These are phyloP conservation scores for Caenorhabditis remanei DNA, from an alignment of 1,140 invertebrate genomes.

Conservation along the genomic window DNA sequence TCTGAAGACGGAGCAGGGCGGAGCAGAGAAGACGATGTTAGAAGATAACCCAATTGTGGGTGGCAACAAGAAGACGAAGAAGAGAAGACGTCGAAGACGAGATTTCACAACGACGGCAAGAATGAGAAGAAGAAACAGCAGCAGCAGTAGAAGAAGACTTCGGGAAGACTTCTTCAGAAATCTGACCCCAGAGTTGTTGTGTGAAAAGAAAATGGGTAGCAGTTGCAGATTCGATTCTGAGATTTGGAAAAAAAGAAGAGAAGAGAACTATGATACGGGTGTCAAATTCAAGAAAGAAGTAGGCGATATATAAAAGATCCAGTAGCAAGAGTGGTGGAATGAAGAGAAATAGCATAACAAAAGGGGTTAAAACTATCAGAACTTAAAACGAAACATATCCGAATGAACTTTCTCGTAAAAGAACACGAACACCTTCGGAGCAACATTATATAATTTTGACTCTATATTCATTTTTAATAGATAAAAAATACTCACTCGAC, in stretches of 20 bases:
- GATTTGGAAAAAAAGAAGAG: not conserved
- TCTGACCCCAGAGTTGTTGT: constrained; percentile 13
- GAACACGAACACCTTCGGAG: too few species aligned
- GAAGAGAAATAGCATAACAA: too few species aligned
- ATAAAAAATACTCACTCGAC: constrained; percentile 84
- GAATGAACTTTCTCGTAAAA: too few species aligned
- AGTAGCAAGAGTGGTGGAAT: too few species aligned
- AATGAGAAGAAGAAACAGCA: constrained; percentile 25
- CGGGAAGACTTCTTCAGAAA: not conserved
- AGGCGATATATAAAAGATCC: not conserved
- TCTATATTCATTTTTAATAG: not conserved
- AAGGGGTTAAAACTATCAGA: too few species aligned
- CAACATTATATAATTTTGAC: too few species aligned
- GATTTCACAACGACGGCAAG: constrained; percentile 29
- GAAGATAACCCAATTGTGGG: constrained; percentile 50
- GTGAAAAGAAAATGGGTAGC: constrained; percentile 19
- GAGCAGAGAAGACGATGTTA: constrained; percentile 41
- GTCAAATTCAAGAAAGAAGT: constrained; percentile 13
- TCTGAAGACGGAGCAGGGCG: constrained; percentile 19
- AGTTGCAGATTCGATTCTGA: constrained; percentile 39
- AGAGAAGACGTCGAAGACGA: constrained; percentile 20
- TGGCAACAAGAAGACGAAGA: constrained; percentile 26
- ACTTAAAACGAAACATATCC: too few species aligned
- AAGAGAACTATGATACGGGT: constrained; percentile 2
- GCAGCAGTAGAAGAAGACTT: not conserved